Evolutionary conservation across 1,140 invertebrate species (phyloP), one percentile per base, ranked within the genome.

Genomic region (Scaptomyza montana): DNA sequence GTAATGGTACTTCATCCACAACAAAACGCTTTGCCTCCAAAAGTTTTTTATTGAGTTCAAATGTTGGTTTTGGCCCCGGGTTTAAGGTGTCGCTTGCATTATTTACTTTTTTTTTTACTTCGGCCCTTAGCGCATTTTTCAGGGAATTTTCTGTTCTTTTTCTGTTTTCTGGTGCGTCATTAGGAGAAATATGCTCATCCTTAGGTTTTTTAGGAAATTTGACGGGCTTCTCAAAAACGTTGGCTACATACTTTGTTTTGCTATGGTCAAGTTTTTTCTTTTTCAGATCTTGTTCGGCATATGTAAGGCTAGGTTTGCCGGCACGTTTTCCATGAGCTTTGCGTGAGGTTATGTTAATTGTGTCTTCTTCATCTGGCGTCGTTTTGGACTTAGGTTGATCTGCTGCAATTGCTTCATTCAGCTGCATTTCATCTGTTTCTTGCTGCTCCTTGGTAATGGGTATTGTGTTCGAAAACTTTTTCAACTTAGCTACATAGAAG

Each of bases 401-500:
- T 39, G 68, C 56, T 55, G 74, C 75, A 62, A 87, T 78, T 64
- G 92, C 92, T 46, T 86, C 85, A 28, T 92, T 82, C 25, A 91
- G 45, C 21, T 91, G 73, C 39, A 90, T 82, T 64, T 91, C 90
- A 64, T 90, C 84, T 45, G 93, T 92, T 74, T 93, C 92, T 63
- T 94, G 93, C 64, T 94, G 92, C 59, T 94, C 93, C 80, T 93
- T 93, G 79, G 92, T 92, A 2, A 93, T 87, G 56, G 93, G 92
- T 92, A 97, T 95, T 53, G 95, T 94, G 93, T 99, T 98, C 1
- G 97, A 98, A 91, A 98, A 96, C 90, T 99, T 99, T 92, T 98
- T 98, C 0, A 99, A 92, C 93, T 99, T 99, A 4, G 98, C 98
- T 10, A 99, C 98, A 94, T 98, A 99, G 92, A 99, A 99, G 33